phyloP scores from a whole-genome alignment of 35 echinoderm and acorn worm species.

The Ophiothrix spiculata region DNA sequence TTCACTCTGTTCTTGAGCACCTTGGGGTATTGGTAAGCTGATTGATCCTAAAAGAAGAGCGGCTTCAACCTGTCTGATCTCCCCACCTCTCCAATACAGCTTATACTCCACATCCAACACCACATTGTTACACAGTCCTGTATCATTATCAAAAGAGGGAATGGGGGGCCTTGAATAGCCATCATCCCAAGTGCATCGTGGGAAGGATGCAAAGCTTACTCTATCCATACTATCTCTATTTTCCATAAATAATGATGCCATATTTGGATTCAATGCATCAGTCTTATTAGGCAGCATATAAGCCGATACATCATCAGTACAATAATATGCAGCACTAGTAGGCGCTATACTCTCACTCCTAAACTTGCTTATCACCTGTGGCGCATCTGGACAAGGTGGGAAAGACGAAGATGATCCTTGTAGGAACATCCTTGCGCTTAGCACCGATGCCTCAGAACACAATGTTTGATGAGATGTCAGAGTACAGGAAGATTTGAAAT shows the following conservation, averaged over 20 bases:
- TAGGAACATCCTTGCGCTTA: slow-evolving; percentile 69
- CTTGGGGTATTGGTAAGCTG: slow-evolving; percentile 10
- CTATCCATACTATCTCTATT: neutral
- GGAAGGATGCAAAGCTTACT: neutral
- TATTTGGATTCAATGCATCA: slow-evolving; percentile 23
- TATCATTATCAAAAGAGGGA: slow-evolving; percentile 56
- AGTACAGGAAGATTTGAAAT: slow-evolving; percentile 44
- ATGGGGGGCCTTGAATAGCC: slow-evolving; percentile 66
- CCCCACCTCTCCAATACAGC: slow-evolving; percentile 72
- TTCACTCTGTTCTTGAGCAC: neutral
- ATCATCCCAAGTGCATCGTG: slow-evolving; percentile 90
- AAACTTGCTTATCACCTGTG: slow-evolving; percentile 42
- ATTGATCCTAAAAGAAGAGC: slow-evolving; percentile 60
- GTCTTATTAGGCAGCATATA: slow-evolving; percentile 22
- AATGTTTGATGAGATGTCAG: slow-evolving; percentile 15
- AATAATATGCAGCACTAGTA: slow-evolving; percentile 57
- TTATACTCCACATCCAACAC: slow-evolving; percentile 81
- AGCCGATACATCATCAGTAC: slow-evolving; percentile 51
- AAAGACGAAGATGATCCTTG: slow-evolving; percentile 46
- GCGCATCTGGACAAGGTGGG: slow-evolving; percentile 74
- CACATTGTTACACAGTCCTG: slow-evolving; percentile 56
- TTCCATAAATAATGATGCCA: slow-evolving; percentile 46
- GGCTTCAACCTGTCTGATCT: slow-evolving; percentile 31
- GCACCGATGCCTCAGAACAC: slow-evolving; percentile 55
- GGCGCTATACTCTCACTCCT: slow-evolving; percentile 12